Evolutionary conservation across 2,888 invertebrate species (phyloP).

Genomic region (Rambutsinella grinnellia): DNA sequence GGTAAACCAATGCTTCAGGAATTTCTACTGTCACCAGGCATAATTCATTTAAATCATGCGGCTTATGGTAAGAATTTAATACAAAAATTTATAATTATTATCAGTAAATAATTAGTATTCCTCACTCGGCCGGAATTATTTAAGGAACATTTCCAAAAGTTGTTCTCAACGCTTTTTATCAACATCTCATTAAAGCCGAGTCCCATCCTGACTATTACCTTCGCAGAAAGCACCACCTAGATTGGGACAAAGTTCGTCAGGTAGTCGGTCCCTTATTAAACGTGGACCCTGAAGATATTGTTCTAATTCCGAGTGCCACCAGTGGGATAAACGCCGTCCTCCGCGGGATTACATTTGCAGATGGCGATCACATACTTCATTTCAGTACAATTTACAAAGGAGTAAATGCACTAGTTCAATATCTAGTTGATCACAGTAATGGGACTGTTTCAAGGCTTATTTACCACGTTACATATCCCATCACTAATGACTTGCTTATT

Average conservation of each 20-base stretch:
- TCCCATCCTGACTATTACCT: constrained; percentile 36
- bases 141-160: constrained; percentile 35
- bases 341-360: constrained; percentile 14
- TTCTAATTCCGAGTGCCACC: constrained; percentile 13
- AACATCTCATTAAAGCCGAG: constrained; percentile 13
- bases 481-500: constrained; percentile 21
- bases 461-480: constrained; percentile 21
- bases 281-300: constrained; percentile 16
- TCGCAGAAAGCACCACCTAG: constrained; percentile 1
- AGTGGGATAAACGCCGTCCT: constrained; percentile 39
- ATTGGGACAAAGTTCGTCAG: constrained; percentile 9
- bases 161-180: constrained; percentile 32
- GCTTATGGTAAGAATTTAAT: too few species aligned
- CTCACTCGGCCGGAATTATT: too few species aligned
- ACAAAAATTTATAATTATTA: too few species aligned
- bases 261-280: constrained; percentile 19
- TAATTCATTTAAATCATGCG: constrained; percentile 35
- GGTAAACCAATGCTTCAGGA: constrained; percentile 26
- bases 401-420: constrained; percentile 20
- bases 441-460: constrained; percentile 12
- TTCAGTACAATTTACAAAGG: constrained; percentile 28
- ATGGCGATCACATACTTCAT: constrained; percentile 33
- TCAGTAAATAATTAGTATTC: too few species aligned
- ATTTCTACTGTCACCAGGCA: constrained; percentile 28
- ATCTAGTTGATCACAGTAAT: constrained; percentile 3